A percentile compares a stretch with the other conserved stretches of the same genome.
phyloP scores from a whole-genome alignment of 1,140 invertebrate species.

The Elymnias hypermnestra region DNA sequence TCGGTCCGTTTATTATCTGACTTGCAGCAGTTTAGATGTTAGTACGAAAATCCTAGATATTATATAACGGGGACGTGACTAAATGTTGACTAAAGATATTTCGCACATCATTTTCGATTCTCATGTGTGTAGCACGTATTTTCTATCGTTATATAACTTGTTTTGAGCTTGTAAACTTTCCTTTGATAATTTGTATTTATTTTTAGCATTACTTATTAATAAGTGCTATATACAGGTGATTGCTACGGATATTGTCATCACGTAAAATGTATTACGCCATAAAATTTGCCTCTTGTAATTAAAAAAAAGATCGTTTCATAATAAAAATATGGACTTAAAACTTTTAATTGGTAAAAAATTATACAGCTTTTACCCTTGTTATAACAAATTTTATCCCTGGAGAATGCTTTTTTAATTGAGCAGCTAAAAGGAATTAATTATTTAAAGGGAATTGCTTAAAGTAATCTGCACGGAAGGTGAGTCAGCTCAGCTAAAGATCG shows the following conservation, averaged over 20 bases:
- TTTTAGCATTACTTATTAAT: too few species aligned
- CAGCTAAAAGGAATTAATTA: constrained; percentile 1
- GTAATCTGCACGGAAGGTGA: constrained; percentile 2
- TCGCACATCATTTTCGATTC: neutral
- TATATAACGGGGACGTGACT: constrained; percentile 2
- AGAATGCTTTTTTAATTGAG: neutral
- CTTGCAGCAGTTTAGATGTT: constrained; percentile 2
- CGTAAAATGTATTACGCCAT: too few species aligned
- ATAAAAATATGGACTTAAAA: too few species aligned
- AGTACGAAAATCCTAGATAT: neutral
- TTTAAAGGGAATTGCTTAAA: constrained; percentile 4
- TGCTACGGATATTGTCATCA: too few species aligned
- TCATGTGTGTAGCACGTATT: neutral
- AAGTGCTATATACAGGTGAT: too few species aligned
- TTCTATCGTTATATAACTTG: too few species aligned
- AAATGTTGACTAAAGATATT: neutral
- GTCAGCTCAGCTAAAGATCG: constrained; percentile 1
- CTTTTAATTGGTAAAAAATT: too few species aligned
- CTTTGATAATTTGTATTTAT: too few species aligned
- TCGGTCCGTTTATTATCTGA: constrained; percentile 7
- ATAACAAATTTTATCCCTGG: constrained; percentile 7
- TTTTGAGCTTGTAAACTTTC: neutral
- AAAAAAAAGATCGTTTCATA: too few species aligned
- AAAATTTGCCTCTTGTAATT: too few species aligned
- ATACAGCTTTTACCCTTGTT: neutral